phyloP scores from a whole-genome alignment of 2,113 vertebrate genomes.

The Brachypodius melanocephalos region DNA sequence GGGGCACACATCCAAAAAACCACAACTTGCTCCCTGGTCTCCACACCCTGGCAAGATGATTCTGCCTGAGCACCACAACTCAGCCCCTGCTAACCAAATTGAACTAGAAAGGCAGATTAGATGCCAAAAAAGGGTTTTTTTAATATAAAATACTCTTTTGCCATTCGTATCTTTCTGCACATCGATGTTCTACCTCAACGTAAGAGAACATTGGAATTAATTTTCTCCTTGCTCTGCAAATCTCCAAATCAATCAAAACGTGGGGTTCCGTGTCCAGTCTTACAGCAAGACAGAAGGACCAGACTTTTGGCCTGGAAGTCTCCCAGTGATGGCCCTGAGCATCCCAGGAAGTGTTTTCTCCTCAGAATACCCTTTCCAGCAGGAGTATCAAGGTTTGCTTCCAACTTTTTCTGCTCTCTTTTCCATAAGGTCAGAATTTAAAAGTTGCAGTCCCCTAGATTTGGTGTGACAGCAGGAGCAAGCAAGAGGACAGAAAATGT shows the following conservation, averaged over 20 bases:
- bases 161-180: not conserved
- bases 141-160: accelerated
- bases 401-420: not conserved
- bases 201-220: accelerated
- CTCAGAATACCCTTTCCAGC: accelerated
- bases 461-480: not conserved
- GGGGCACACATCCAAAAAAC: not conserved
- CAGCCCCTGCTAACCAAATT: accelerated
- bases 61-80: no score
- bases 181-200: not conserved
- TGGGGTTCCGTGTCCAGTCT: accelerated
- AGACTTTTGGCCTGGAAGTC: accelerated
- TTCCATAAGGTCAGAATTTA: not conserved
- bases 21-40: not conserved
- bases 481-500: not conserved
- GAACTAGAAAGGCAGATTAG: not conserved
- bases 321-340: not conserved
- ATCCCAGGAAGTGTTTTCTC: accelerated
- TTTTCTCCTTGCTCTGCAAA: accelerated
- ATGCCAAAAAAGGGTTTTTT: not conserved
- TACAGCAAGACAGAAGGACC: accelerated
- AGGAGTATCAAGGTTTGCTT: accelerated
- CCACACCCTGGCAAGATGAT: not conserved
- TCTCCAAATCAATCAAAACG: accelerated
- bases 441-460: not conserved